Conservation (phyloP, 2,113 vertebrate genomes). For the Shinisaurus crocodilurus region DNA sequence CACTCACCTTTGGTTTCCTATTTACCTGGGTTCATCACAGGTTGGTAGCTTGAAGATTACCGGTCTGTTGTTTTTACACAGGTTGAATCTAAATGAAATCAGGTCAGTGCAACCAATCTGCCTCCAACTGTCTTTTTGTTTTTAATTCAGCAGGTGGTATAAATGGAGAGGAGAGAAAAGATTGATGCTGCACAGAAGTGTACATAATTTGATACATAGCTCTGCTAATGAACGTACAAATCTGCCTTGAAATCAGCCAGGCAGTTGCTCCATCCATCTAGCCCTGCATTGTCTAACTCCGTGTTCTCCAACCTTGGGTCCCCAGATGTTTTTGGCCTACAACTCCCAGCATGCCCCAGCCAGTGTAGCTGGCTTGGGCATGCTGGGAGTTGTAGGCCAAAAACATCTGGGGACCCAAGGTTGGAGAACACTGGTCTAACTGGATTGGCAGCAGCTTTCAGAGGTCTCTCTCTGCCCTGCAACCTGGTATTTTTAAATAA, state of each 20-base stretch:
- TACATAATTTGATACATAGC: constrained; percentile 14
- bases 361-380: no score
- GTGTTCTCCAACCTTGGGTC: no score
- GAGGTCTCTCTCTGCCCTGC: not conserved
- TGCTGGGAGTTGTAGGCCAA: no score
- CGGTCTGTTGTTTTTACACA: not conserved
- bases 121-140: constrained; percentile 7
- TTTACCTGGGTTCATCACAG: not conserved
- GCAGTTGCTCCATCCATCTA: no score
- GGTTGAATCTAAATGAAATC: constrained; percentile 44
- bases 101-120: constrained; percentile 40
- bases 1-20: rapidly evolving
- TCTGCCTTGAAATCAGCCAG: not conserved
- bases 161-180: not conserved
- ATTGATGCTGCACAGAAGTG: constrained; percentile 25
- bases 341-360: no score
- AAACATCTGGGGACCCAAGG: no score
- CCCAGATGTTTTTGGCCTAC: no score
- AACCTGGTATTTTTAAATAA: not conserved
- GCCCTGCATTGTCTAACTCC: not conserved
- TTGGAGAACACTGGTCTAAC: no score
- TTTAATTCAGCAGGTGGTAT: constrained; percentile 24
- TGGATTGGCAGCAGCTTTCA: not conserved
- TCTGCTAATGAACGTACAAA: constrained; percentile 43
- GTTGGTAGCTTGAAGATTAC: not conserved